Conservation (phyloP, 2,113 vertebrate genomes). For the Rhodinocichla rosea region DNA sequence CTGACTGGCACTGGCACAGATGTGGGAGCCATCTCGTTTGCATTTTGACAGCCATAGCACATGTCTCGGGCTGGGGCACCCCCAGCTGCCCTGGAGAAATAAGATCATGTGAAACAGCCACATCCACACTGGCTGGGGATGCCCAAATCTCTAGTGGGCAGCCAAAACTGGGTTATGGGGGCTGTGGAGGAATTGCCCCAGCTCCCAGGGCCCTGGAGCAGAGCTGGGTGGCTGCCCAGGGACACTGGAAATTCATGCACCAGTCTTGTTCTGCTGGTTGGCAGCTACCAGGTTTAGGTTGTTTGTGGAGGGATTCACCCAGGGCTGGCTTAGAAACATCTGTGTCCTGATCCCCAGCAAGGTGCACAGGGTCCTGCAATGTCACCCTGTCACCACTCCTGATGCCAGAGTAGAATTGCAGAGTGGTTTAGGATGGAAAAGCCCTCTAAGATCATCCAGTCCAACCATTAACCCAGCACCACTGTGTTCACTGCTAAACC, state of each 20-base stretch:
- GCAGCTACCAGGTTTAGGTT: not conserved
- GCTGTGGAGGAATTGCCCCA: not conserved
- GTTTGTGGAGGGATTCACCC: not conserved
- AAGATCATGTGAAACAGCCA: not conserved
- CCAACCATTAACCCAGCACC: not conserved
- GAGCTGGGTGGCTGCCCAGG: not conserved
- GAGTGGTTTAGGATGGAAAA: not conserved
- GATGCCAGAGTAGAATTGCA: not conserved
- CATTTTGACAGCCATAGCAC: accelerated
- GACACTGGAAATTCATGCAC: not conserved
- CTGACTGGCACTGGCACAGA: accelerated
- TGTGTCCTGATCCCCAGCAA: not conserved
- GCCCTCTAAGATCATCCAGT: too few relatives aligned
- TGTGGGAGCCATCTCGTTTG: not conserved
- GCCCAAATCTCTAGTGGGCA: not conserved
- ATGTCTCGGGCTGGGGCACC: accelerated
- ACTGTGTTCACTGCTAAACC: not conserved
- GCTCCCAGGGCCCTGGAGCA: not conserved
- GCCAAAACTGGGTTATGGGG: not conserved
- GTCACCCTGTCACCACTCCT: not conserved
- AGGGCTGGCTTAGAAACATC: not conserved
- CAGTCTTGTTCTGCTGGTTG: accelerated
- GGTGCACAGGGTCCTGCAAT: not conserved
- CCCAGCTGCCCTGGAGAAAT: not conserved
- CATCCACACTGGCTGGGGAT: not conserved